A percentile compares a stretch with the other conserved stretches of the same genome.
Evolutionary conservation across 2,113 vertebrate species (phyloP).

Genomic region (Tricholaema leucomelas): DNA sequence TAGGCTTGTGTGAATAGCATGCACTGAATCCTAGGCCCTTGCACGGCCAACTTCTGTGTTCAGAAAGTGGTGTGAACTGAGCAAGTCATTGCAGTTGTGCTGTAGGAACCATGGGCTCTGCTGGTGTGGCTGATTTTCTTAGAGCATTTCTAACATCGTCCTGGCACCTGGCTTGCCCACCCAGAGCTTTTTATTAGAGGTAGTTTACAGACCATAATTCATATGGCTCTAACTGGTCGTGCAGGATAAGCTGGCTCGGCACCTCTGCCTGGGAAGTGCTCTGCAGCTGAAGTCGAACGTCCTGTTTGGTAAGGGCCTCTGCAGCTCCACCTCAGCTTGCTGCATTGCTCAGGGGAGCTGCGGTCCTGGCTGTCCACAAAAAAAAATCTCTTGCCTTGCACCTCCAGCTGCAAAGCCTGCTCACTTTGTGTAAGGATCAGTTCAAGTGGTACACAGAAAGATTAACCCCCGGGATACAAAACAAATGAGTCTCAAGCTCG

Average conservation of each 20-base stretch:
- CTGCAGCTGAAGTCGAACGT: background rate
- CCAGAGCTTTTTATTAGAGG: background rate
- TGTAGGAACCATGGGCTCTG: background rate
- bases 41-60: background rate
- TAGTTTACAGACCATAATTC: background rate
- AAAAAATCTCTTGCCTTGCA: background rate
- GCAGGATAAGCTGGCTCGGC: background rate
- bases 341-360: background rate
- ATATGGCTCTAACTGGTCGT: background rate
- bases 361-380: background rate
- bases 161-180: background rate
- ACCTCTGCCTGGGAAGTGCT: background rate
- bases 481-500: background rate
- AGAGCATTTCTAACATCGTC: background rate
- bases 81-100: background rate
- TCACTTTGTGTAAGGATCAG: rapidly evolving
- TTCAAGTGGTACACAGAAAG: background rate
- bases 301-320: background rate
- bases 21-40: background rate
- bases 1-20: background rate
- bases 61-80: background rate
- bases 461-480: background rate
- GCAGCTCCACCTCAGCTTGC: background rate
- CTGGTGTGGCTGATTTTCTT: background rate
- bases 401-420: background rate